A percentile compares a stretch with the other conserved stretches of the same genome.
These are phyloP conservation scores for Cephus nigrinus DNA, from an alignment of 2,888 invertebrate genomes.

Conservation along the genomic window DNA sequence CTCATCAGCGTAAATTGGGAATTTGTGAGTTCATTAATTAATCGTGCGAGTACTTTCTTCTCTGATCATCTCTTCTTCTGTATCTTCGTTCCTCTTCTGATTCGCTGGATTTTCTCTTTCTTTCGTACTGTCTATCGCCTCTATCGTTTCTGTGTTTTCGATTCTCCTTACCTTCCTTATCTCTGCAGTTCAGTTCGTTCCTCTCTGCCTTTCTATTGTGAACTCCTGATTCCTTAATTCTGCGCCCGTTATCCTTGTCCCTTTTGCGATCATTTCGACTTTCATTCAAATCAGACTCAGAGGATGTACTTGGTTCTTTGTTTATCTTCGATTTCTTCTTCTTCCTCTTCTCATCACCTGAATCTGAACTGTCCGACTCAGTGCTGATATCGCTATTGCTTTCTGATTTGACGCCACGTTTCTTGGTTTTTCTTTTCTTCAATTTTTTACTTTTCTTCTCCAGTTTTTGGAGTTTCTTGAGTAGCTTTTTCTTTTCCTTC, in stretches of 20 bases:
- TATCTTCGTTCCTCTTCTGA: slow-evolving; percentile 32
- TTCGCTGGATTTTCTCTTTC: slow-evolving; percentile 36
- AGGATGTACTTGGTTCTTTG: slow-evolving; percentile 22
- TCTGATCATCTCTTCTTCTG: slow-evolving; percentile 30
- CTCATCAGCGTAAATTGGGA: neutral
- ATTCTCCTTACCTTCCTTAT: slow-evolving; percentile 48
- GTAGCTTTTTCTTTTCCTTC: slow-evolving; percentile 89
- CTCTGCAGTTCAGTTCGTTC: slow-evolving; percentile 34
- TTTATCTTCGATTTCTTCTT: slow-evolving; percentile 27
- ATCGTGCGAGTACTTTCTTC: slow-evolving; percentile 26
- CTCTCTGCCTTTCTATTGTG: slow-evolving; percentile 14
- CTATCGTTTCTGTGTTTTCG: slow-evolving; percentile 38
- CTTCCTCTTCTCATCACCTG: slow-evolving; percentile 33
- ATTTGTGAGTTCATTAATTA: slow-evolving; percentile 8
- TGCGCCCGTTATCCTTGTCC: slow-evolving; percentile 12
- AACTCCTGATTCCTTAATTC: slow-evolving; percentile 13
- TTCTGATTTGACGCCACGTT: slow-evolving; percentile 29
- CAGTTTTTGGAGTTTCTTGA: slow-evolving; percentile 83
- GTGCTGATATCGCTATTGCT: slow-evolving; percentile 28
- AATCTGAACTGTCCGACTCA: slow-evolving; percentile 31
- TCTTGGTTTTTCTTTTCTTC: slow-evolving; percentile 42
- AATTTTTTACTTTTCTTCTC: slow-evolving; percentile 70
- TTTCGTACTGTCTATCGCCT: slow-evolving; percentile 30
- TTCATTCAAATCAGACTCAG: slow-evolving; percentile 3
- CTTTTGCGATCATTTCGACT: slow-evolving; percentile 14